Base-by-base conservation (phyloP, 2,113 vertebrate genomes). In the Mus pahari region DNA sequence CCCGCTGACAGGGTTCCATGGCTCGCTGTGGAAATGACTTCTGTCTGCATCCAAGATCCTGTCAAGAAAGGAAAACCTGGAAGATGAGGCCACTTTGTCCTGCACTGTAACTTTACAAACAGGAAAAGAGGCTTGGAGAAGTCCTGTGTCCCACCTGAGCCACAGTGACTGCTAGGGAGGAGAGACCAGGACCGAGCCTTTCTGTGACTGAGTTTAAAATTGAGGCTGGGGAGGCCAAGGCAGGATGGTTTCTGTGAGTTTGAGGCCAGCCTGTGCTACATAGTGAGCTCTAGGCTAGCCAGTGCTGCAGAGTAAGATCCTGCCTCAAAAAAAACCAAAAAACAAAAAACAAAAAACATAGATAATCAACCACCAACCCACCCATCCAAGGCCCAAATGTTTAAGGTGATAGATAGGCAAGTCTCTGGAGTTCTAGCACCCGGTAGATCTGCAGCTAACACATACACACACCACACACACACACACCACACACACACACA, bases 1-100 rank as follows among this genome's bases (percentile, higher is more conserved):
- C 73, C 70, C 1, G 1, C 20, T 9, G 1, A 24, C n/a, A 39
- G n/a, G 55, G 6, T 33, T 71, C 36, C 0, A 0, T 0, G 14
- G 8, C 1, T 31, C 1, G 1, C 8, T 42, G 0, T 4, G 11
- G 90, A 31, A 64, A 7, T 28, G 42, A 13, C 50, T 28, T 55
- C 10, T 8, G 62, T 28, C 31, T 24, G 14, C 64, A 66, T 48
- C 50, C 0, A 6, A 36, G 17, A 19, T 3, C 14, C 42, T 26
- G 42, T 68, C 19, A 83, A 17, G 50, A 31, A 11, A 28, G 64
- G 17, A 58, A 19, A 8, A 3, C 16, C 8, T 3, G 39, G 20
- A 19, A 66, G 42, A 42, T 17, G 11, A 26, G 13, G 42, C 28
- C 8, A 6, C 28, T 82, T n/a, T 33, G 20, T 62, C 16, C 42